Evolutionary conservation across 2,113 vertebrate species (phyloP).

Genomic region (Seriola quinqueradiata): DNA sequence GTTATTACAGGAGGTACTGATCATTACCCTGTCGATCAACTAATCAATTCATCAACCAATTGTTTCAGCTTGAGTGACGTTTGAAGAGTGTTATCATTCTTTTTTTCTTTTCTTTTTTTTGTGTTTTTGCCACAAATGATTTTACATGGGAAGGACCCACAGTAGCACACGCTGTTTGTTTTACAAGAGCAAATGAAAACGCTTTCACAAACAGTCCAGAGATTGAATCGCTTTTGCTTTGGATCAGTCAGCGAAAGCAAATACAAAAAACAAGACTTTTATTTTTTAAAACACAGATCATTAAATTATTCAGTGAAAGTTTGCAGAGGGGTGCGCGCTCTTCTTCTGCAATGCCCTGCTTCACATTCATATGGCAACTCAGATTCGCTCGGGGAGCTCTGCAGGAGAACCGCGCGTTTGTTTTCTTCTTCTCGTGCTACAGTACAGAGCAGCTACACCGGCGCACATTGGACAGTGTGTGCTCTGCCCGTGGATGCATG

Average conservation of each 20-base stretch:
- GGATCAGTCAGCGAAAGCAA: constrained; percentile 30
- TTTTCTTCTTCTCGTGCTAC: constrained; percentile 34
- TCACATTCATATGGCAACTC: constrained; percentile 58
- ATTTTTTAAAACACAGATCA: constrained; percentile 41
- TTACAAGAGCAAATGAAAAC: constrained; percentile 25
- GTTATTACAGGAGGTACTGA: not conserved
- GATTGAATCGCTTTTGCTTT: constrained; percentile 16
- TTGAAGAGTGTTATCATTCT: not conserved
- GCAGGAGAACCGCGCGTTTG: constrained; percentile 42
- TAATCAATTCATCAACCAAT: not conserved
- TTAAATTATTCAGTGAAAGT: constrained; percentile 73
- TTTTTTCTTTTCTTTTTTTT: no score
- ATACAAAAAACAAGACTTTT: constrained; percentile 34
- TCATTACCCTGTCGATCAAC: not conserved
- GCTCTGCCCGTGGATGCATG: not conserved
- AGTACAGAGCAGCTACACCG: constrained; percentile 13
- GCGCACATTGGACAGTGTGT: constrained; percentile 4
- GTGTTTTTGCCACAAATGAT: not conserved
- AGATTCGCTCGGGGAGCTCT: constrained; percentile 31
- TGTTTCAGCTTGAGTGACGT: not conserved
- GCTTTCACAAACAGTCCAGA: constrained; percentile 17
- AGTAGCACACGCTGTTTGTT: constrained; percentile 24
- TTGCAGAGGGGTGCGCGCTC: constrained; percentile 52
- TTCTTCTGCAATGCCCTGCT: constrained; percentile 53
- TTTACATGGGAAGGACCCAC: constrained; percentile 15